phyloP scores from a whole-genome alignment of 2,888 invertebrate genomes.

The Pristionchus arcanus region DNA sequence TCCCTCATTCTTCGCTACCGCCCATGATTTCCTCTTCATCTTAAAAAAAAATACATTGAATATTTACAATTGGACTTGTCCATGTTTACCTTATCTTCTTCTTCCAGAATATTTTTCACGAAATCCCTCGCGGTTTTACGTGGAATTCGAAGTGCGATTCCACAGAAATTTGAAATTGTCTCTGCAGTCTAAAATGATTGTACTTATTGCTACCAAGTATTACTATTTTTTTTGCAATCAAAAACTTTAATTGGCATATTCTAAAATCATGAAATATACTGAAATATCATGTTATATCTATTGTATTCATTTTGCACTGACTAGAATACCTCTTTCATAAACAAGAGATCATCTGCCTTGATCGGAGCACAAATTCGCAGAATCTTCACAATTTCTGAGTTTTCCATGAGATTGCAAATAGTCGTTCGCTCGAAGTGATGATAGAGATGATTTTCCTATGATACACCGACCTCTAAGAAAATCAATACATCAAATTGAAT shows the following conservation, averaged over 20 bases:
- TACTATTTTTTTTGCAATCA: not conserved
- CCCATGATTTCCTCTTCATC: not conserved
- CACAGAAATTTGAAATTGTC: not conserved
- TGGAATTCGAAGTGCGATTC: not conserved
- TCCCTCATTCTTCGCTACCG: not conserved
- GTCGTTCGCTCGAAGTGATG: not conserved
- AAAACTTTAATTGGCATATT: not conserved
- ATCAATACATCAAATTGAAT: not conserved
- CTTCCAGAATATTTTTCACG: not conserved
- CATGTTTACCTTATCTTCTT: not conserved
- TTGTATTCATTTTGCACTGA: too few relatives aligned
- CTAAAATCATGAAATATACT: too few relatives aligned
- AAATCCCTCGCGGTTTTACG: not conserved
- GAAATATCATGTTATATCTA: too few relatives aligned
- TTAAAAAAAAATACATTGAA: not conserved
- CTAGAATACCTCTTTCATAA: not conserved
- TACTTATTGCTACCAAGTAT: too few relatives aligned
- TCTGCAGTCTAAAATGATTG: not conserved
- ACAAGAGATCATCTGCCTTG: not conserved
- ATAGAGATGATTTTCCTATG: not conserved
- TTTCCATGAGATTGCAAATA: not conserved
- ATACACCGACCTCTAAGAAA: not conserved
- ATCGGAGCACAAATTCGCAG: not conserved
- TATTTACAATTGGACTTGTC: too few relatives aligned
- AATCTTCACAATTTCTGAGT: not conserved